phyloP scores from a whole-genome alignment of 2,888 invertebrate genomes.

The Tipula confusa region DNA sequence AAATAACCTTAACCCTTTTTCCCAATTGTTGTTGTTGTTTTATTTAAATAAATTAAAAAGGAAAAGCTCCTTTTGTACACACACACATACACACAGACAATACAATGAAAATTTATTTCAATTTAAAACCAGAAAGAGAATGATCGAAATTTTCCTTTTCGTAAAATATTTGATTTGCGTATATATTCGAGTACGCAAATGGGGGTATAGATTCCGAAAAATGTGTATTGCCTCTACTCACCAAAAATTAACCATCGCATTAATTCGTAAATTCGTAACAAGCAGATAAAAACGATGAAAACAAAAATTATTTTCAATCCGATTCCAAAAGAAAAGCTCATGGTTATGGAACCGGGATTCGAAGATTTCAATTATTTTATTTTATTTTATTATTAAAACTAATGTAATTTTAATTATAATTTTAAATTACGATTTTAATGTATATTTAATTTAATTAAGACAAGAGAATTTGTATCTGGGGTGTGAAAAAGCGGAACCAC shows the following conservation, averaged over 20 bases:
- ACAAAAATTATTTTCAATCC: not conserved
- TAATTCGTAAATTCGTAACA: not conserved
- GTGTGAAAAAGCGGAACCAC: not conserved
- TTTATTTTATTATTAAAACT: not conserved
- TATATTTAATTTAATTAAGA: slow-evolving; percentile 25
- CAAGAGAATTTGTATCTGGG: not conserved
- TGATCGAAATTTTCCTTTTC: not conserved
- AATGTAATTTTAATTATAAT: slow-evolving; percentile 25
- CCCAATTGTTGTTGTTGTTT: not conserved
- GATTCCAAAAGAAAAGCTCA: not conserved
- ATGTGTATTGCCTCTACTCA: not conserved
- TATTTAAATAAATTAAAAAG: slow-evolving; percentile 16
- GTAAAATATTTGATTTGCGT: slow-evolving; percentile 3
- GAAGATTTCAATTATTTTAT: not conserved
- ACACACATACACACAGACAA: not conserved
- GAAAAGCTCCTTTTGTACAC: not conserved
- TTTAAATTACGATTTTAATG: slow-evolving; percentile 1
- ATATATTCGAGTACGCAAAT: too few relatives aligned
- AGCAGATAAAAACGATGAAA: not conserved
- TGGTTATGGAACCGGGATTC: not conserved
- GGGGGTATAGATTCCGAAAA: not conserved
- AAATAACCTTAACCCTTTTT: slow-evolving; percentile 21
- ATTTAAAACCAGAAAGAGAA: not conserved
- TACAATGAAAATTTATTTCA: too few relatives aligned
- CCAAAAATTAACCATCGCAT: not conserved